phyloP scores from a whole-genome alignment of 2,113 vertebrate species.

The Ahaetulla prasina region DNA sequence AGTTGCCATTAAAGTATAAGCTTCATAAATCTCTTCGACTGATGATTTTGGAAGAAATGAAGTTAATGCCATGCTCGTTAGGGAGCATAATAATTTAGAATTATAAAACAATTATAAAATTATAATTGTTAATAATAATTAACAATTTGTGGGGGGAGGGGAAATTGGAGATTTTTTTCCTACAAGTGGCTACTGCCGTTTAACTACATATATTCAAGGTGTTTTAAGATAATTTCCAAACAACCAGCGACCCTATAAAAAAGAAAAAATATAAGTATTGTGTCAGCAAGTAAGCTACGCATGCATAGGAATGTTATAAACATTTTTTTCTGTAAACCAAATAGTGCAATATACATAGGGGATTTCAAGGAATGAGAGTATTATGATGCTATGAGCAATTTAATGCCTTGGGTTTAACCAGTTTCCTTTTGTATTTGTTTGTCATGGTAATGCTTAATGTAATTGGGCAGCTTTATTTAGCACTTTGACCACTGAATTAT shows the following conservation, averaged over 20 bases:
- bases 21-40: neutral
- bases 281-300: neutral
- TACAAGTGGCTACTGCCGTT: constrained; percentile 21
- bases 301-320: constrained; percentile 13
- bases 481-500: constrained; percentile 84
- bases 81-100: constrained; percentile 1
- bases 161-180: neutral
- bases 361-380: constrained; percentile 21
- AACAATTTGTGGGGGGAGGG: neutral
- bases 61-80: neutral
- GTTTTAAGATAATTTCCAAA: neutral
- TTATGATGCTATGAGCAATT: constrained; percentile 22
- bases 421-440: constrained; percentile 62
- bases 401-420: constrained; percentile 36
- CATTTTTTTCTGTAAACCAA: constrained; percentile 20
- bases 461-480: constrained; percentile 81
- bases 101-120: too few species aligned
- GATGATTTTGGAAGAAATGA: neutral
- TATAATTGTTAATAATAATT: too few species aligned
- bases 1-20: neutral
- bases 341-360: constrained; percentile 51
- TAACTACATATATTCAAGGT: constrained; percentile 1
- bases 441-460: constrained; percentile 68
- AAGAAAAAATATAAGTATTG: neutral
- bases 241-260: neutral